phyloP scores from a whole-genome alignment of 1,140 invertebrate species.

The Apis florea region DNA sequence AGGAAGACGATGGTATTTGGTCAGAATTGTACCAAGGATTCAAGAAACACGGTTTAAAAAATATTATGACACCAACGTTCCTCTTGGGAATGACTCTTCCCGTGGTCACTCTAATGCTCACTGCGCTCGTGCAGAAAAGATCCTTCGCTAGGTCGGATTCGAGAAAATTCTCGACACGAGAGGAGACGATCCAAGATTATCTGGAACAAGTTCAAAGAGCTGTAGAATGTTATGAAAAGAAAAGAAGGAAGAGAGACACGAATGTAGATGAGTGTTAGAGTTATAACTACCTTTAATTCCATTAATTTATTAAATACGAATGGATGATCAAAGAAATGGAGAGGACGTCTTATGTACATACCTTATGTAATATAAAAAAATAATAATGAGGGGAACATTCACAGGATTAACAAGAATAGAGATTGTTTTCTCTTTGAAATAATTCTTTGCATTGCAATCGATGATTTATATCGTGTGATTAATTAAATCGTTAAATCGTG shows the following conservation, averaged over 20 bases:
- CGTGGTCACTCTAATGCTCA: conserved; percentile 74
- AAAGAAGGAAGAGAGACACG: conserved; percentile 37
- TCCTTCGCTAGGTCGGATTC: conserved; percentile 69
- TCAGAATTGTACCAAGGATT: conserved; percentile 72
- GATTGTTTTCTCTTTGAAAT: neutral
- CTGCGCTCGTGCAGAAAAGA: conserved; percentile 72
- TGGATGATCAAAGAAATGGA: neutral
- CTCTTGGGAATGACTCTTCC: conserved; percentile 76
- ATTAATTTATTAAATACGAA: conserved; percentile 6
- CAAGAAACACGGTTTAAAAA: conserved; percentile 76
- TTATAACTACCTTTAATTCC: neutral
- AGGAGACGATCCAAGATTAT: conserved; percentile 69
- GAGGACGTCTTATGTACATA: conserved; percentile 22
- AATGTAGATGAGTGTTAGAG: conserved; percentile 53
- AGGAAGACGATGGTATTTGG: conserved; percentile 68
- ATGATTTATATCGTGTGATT: neutral
- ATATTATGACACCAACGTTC: conserved; percentile 77
- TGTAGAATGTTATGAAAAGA: conserved; percentile 66
- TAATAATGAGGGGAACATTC: neutral
- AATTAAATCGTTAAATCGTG: neutral
- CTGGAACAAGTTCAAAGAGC: conserved; percentile 66
- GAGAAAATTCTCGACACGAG: conserved; percentile 39
- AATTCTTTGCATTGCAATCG: neutral
- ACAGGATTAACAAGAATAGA: neutral
- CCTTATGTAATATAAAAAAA: neutral